Conservation (phyloP, 1,140 invertebrate genomes). For the Reticulitermes speratus region DNA sequence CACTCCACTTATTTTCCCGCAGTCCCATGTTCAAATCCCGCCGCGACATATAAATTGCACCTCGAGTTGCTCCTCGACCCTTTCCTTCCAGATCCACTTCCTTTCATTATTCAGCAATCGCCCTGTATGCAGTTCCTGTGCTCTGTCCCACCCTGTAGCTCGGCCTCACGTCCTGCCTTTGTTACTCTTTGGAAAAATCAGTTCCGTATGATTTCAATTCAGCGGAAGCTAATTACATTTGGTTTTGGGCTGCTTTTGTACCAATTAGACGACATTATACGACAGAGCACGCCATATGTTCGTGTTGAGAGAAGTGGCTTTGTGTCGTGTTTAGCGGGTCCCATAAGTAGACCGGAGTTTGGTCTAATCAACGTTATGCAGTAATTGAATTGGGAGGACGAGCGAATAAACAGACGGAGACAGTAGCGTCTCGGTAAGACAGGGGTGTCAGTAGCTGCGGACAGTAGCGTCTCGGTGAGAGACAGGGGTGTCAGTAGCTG, state of each 20-base stretch:
- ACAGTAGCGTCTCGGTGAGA: no score
- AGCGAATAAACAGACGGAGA: background rate
- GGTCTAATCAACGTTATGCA: constrained; percentile 16
- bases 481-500: no score
- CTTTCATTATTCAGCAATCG: no score
- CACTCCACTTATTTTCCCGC: no score
- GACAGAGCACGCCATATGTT: constrained; percentile 14
- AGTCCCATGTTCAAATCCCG: no score
- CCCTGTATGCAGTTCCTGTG: no score
- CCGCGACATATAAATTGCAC: no score
- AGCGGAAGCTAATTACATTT: constrained; percentile 2
- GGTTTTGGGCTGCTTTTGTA: constrained; percentile 15
- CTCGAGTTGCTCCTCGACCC: no score
- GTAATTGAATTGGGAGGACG: constrained; percentile 18
- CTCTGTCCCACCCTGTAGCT: background rate
- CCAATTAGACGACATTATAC: constrained; percentile 16
- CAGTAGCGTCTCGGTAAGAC: background rate
- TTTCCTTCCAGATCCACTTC: no score
- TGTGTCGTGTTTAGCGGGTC: constrained; percentile 16
- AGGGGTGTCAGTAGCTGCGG: background rate
- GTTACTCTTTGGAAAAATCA: constrained; percentile 6
- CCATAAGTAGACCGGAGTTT: constrained; percentile 15
- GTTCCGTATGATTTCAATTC: constrained; percentile 16
- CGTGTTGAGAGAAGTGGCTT: background rate
- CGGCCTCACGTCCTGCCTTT: background rate